These are phyloP conservation scores for Prostheceraeus crozeri DNA, from an alignment of 2,888 invertebrate species.

Conservation along the genomic window DNA sequence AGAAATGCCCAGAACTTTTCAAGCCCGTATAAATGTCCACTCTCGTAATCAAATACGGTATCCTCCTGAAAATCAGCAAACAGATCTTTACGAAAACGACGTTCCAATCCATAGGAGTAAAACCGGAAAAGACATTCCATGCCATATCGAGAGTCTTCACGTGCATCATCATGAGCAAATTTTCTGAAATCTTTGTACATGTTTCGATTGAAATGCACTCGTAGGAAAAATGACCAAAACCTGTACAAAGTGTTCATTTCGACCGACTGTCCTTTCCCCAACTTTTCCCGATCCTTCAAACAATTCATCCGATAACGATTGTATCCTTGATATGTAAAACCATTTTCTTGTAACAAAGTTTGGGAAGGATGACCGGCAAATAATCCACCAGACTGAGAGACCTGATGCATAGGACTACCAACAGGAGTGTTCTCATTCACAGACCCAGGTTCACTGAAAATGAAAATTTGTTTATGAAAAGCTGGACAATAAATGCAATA, in stretches of 20 bases:
- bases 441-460: too few relatives aligned
- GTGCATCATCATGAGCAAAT: constrained; percentile 85
- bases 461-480: too few relatives aligned
- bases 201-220: constrained; percentile 91
- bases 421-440: too few relatives aligned
- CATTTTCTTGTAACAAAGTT: constrained; percentile 17
- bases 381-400: too few relatives aligned
- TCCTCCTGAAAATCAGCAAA: constrained; percentile 87
- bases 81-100: constrained; percentile 84
- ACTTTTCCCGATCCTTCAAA: constrained; percentile 18
- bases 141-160: constrained; percentile 72
- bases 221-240: constrained; percentile 98
- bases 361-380: constrained; percentile 29
- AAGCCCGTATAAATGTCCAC: constrained; percentile 85
- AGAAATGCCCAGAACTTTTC: constrained; percentile 99
- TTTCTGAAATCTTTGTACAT: constrained; percentile 94
- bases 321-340: constrained; percentile 29
- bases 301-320: constrained; percentile 16
- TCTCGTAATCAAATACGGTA: constrained; percentile 79
- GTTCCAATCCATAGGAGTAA: constrained; percentile 93
- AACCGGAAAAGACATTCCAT: constrained; percentile 76
- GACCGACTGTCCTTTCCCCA: constrained; percentile 18
- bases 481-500: too few relatives aligned
- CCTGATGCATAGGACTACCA: too few relatives aligned
- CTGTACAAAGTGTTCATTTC: constrained; percentile 99